These are phyloP conservation scores for Pelvicachromis taeniatus DNA, from an alignment of 2,113 vertebrate species.

Conservation along the genomic window DNA sequence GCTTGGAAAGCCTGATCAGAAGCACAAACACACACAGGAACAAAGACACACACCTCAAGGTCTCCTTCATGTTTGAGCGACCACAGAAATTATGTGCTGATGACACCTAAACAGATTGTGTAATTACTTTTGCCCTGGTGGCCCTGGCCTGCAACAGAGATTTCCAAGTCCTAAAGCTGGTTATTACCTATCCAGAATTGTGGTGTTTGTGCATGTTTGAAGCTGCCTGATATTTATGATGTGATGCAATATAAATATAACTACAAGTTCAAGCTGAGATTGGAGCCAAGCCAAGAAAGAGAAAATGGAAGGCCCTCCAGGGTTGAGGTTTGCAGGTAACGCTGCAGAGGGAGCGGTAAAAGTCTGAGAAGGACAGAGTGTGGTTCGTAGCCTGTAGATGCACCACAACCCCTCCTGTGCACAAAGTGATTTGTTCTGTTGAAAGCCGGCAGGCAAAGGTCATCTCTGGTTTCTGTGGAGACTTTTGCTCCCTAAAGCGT, in stretches of 20 bases:
- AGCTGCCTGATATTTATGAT: not conserved
- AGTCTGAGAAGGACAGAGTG: not conserved
- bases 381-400: not conserved
- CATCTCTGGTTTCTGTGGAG: not conserved
- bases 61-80: constrained; percentile 70
- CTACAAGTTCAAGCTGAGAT: not conserved
- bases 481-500: not conserved
- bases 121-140: constrained; percentile 65
- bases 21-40: not conserved
- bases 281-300: not conserved
- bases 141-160: constrained; percentile 49
- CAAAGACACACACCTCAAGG: constrained; percentile 50
- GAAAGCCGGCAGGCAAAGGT: not conserved
- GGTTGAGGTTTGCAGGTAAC: not conserved
- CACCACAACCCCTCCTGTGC: not conserved
- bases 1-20: not conserved
- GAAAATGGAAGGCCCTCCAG: not conserved
- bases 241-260: not conserved
- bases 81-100: constrained; percentile 59
- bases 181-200: constrained; percentile 7
- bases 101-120: constrained; percentile 66
- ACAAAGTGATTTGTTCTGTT: not conserved
- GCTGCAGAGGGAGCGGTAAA: not conserved
- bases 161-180: constrained; percentile 11
- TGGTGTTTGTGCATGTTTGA: not conserved